Evolutionary conservation across 2,113 vertebrate species (phyloP).

Genomic region (Acanthisitta chloris): DNA sequence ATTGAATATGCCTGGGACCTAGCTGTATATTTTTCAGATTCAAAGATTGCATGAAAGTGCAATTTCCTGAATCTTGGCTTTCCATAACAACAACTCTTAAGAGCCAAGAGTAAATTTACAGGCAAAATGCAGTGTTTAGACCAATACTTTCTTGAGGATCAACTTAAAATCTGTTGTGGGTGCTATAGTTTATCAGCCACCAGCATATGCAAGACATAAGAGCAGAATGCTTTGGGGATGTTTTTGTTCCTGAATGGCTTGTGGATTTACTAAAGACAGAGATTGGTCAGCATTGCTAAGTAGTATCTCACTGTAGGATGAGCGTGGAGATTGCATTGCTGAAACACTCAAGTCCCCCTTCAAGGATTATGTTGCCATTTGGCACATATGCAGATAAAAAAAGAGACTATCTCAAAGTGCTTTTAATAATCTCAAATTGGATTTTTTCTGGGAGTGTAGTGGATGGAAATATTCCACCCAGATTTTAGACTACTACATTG

Average conservation of each 20-base stretch:
- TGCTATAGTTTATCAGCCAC: not conserved
- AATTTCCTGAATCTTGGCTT: not conserved
- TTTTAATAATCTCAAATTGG: not conserved
- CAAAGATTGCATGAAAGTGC: not conserved
- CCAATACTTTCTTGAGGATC: not conserved
- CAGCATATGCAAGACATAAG: rapidly evolving
- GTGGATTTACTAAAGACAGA: not conserved
- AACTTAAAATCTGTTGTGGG: not conserved
- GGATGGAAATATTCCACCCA: no score
- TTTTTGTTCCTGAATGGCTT: not conserved
- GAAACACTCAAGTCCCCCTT: not conserved
- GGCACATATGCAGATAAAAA: not conserved
- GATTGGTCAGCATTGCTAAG: not conserved
- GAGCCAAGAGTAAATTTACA: not conserved
- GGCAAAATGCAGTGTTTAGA: not conserved
- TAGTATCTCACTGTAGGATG: not conserved
- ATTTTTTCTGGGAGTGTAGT: not conserved
- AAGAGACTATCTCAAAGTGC: rapidly evolving
- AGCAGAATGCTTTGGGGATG: not conserved
- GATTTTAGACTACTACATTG: not conserved
- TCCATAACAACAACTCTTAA: not conserved
- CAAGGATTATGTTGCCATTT: not conserved
- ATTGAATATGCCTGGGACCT: not conserved
- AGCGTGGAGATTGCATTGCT: not conserved
- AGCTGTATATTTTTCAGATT: not conserved